Evolutionary conservation across 2,113 vertebrate genomes (phyloP).

Genomic region (Andinoacara biseriatus): DNA sequence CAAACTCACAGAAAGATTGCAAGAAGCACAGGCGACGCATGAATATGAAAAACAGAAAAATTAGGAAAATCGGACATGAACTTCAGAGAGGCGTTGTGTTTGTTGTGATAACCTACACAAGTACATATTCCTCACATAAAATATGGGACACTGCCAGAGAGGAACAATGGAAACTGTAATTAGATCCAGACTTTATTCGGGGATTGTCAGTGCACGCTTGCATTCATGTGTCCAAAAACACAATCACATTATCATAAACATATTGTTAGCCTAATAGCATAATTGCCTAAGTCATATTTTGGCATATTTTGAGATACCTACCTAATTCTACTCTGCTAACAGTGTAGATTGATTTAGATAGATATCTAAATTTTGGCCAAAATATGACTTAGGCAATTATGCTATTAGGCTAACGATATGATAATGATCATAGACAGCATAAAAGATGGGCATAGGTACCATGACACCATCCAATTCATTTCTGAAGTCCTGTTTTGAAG

Average conservation of each 20-base stretch:
- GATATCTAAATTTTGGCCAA: too few relatives aligned
- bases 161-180: conserved; percentile 68
- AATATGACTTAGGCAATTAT: too few relatives aligned
- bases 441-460: too few relatives aligned
- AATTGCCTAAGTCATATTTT: too few relatives aligned
- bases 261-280: too few relatives aligned
- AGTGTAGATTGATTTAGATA: too few relatives aligned
- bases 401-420: too few relatives aligned
- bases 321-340: too few relatives aligned
- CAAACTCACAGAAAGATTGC: neutral
- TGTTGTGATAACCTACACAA: conserved; percentile 36
- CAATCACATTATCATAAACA: neutral
- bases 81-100: neutral
- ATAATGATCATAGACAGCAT: neutral
- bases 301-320: too few relatives aligned
- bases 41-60: neutral
- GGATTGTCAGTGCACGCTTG: neutral
- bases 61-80: neutral
- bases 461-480: neutral
- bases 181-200: conserved; percentile 52
- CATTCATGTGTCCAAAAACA: neutral
- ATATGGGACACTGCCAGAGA: conserved; percentile 32
- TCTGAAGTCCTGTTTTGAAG: neutral
- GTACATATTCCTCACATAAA: conserved; percentile 49
- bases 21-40: neutral